Conservation (phyloP, 2,888 invertebrate genomes). For the Drosophila siamana region DNA sequence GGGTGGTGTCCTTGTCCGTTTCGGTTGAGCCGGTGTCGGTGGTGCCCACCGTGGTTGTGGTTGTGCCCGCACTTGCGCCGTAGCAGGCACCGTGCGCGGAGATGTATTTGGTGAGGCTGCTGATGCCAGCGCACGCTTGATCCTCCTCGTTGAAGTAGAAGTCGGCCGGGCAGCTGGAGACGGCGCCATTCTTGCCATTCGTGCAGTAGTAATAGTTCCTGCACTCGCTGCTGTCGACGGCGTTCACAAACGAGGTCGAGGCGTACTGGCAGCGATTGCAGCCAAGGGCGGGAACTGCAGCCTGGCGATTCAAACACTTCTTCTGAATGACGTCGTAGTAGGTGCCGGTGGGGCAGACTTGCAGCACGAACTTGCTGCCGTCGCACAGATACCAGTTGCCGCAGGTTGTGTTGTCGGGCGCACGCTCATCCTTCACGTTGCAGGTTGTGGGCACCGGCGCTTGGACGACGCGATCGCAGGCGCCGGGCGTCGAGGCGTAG, state of each 20-base stretch:
- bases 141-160: slow-evolving; percentile 43
- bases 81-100: neutral
- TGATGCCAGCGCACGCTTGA: slow-evolving; percentile 30
- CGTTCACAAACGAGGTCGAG: slow-evolving; percentile 39
- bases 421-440: accelerated
- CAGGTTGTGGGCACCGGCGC: neutral
- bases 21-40: neutral
- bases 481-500: neutral
- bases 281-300: neutral
- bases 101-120: neutral
- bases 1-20: no score
- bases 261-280: slow-evolving; percentile 66
- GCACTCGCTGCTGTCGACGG: slow-evolving; percentile 26
- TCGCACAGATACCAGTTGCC: slow-evolving; percentile 42
- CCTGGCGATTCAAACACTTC: neutral
- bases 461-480: slow-evolving; percentile 50
- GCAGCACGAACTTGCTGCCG: neutral
- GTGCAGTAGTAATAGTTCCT: slow-evolving; percentile 49
- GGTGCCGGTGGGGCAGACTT: slow-evolving; percentile 23
- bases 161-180: accelerated
- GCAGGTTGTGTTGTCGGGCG: slow-evolving; percentile 10
- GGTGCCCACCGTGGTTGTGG: neutral
- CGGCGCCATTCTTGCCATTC: neutral
- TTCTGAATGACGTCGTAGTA: neutral
- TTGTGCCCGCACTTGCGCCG: slow-evolving; percentile 17